Evolutionary conservation across 2,113 vertebrate genomes (phyloP).

Genomic region (Siniperca knerii): DNA sequence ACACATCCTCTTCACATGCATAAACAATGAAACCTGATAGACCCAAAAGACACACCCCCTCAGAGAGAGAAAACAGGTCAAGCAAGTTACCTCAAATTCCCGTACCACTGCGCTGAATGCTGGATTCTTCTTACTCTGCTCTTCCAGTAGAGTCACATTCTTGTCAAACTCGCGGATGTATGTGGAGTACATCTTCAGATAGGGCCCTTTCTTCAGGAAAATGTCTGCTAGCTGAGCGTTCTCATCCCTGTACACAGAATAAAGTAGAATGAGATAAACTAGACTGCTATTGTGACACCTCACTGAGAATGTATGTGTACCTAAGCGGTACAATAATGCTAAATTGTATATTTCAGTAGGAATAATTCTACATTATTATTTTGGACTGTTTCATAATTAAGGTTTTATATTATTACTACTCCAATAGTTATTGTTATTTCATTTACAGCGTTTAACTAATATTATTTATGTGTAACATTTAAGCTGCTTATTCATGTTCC

Average conservation of each 20-base stretch:
- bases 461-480: background rate
- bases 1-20: background rate
- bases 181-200: conserved; percentile 98
- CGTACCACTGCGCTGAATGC: conserved; percentile 89
- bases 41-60: background rate
- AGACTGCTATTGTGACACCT: background rate
- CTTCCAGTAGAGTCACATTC: conserved; percentile 94
- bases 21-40: conserved; percentile 3
- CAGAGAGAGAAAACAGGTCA: conserved; percentile 59
- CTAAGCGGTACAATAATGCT: background rate
- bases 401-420: background rate
- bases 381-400: background rate
- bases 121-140: conserved; percentile 93
- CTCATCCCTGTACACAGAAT: conserved; percentile 85
- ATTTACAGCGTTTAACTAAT: background rate
- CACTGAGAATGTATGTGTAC: background rate
- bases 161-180: conserved; percentile 99
- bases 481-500: background rate
- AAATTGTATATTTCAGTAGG: background rate
- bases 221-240: conserved; percentile 93
- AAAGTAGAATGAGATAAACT: conserved; percentile 5
- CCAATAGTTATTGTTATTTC: background rate
- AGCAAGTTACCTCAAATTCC: conserved; percentile 92
- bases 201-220: conserved; percentile 97
- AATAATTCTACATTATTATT: background rate